Evolutionary conservation across 1,140 invertebrate genomes (phyloP).

Genomic region (Trypoxylus dichotomus): DNA sequence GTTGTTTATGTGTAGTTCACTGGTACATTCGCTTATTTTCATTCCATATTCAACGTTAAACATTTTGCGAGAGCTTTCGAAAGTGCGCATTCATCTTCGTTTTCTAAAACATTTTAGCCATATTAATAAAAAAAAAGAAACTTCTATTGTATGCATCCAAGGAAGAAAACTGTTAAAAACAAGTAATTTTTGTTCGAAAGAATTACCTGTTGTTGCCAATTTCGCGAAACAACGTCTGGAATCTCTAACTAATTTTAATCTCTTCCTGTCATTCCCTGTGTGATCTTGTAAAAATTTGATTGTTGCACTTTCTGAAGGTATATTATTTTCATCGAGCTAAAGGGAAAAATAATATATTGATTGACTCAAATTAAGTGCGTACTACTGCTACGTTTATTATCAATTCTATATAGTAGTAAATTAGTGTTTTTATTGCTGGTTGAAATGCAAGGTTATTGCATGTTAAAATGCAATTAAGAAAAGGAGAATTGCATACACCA

Average conservation of each 20-base stretch:
- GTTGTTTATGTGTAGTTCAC: no score
- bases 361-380: no score
- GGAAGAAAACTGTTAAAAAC: background rate
- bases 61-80: slow-evolving; percentile 45
- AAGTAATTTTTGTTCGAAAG: slow-evolving; percentile 16
- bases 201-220: slow-evolving; percentile 43
- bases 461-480: no score
- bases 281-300: slow-evolving; percentile 48
- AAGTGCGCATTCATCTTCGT: slow-evolving; percentile 46
- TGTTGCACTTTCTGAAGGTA: slow-evolving; percentile 46
- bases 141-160: background rate
- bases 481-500: no score
- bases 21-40: background rate
- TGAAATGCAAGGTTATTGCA: no score
- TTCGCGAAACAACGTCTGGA: slow-evolving; percentile 45
- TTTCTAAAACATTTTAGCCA: slow-evolving; percentile 34
- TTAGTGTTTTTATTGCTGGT: no score
- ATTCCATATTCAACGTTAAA: slow-evolving; percentile 45
- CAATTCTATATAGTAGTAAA: no score
- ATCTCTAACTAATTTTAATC: slow-evolving; percentile 44
- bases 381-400: no score
- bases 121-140: background rate
- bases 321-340: slow-evolving; percentile 44
- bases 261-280: slow-evolving; percentile 41
- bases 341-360: background rate